phyloP scores from a whole-genome alignment of 2,888 invertebrate species.

The Harpagoxenus sublaevis region DNA sequence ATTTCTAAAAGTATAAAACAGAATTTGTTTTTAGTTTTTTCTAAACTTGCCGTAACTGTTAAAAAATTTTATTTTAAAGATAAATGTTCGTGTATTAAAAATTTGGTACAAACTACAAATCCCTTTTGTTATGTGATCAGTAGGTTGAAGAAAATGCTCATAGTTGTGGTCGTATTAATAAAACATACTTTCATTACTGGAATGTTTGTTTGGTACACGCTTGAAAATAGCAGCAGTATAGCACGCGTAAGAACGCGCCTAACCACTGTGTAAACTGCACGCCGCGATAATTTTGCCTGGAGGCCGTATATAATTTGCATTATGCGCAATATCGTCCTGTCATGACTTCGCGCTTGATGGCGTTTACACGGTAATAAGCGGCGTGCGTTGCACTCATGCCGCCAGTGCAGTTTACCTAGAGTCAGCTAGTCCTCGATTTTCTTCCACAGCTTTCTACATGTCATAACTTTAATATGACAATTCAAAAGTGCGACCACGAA shows the following conservation, averaged over 20 bases:
- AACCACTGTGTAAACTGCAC: slow-evolving; percentile 69
- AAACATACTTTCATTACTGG: slow-evolving; percentile 30
- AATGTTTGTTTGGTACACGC: slow-evolving; percentile 34
- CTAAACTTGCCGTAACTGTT: background rate
- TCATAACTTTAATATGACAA: slow-evolving; percentile 23
- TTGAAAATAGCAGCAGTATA: slow-evolving; percentile 34
- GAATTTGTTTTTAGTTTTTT: background rate
- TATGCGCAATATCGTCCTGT: slow-evolving; percentile 70
- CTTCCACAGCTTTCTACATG: slow-evolving; percentile 26
- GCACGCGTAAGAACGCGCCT: slow-evolving; percentile 45
- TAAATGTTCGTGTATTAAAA: background rate
- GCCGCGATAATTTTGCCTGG: slow-evolving; percentile 68
- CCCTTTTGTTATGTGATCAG: background rate
- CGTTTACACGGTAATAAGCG: slow-evolving; percentile 30
- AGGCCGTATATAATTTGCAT: slow-evolving; percentile 71
- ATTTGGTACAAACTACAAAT: background rate
- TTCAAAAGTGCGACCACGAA: background rate
- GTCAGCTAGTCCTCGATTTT: slow-evolving; percentile 1
- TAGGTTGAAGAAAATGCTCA: background rate
- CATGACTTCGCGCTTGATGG: slow-evolving; percentile 69
- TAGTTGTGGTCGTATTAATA: slow-evolving; percentile 8
- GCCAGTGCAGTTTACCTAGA: background rate
- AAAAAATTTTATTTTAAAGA: background rate
- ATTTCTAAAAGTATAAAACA: background rate
- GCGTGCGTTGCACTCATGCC: slow-evolving; percentile 4